Base-by-base conservation (phyloP, 53 echinoderm and acorn worm species). In the Henricia sp. region DNA sequence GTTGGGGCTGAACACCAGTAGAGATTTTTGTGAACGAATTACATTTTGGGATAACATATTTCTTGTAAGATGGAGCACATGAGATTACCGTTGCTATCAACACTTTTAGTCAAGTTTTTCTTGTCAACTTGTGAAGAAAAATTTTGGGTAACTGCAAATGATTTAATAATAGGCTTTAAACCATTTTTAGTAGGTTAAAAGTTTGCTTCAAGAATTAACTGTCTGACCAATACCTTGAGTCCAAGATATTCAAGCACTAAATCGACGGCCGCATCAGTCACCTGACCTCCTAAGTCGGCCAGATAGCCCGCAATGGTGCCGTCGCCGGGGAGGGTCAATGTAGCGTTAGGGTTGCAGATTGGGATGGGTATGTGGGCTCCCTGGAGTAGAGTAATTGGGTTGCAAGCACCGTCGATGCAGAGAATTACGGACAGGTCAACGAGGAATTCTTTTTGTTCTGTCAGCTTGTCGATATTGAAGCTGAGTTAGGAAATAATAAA, bases 261-360 rank as follows among this genome's bases (percentile, higher is more conserved):
- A 17, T 78, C 78, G 2, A 78, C 64, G 3, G 78, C 78, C 35
- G 29, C 64, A 32, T 80, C 50, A 17, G 80, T 80, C 23, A 62
- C 62, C 26, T 14, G 38, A 0, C 73, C 66, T 1, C 17, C 52
- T 5, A 85, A 24, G 30, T 29, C n/a, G 4, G 30, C 64, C 51
- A 73, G 44, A 66, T 64, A 85, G 10, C 74, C 85, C 23, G 21
- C 50, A 26, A 85, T 50, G 6, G 85, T 73, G 9, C 85, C 85
- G 65, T 64, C 52, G 1, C 85, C 85, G 26, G 85, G 85, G 10
- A 85, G 30, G 52, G 48, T 37, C 21, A 85, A 14, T 25, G 62
- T 85, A 27, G 73, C 64, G 48, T 74, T 85, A 14, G 62, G 36
- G 64, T 73, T 85, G 39, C 85, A 85, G 63, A 85, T 42, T 13